Percentiles rank a stretch among this genome's conserved stretches.
These are phyloP conservation scores for Nannoperca australis DNA, from an alignment of 2,797 vertebrate genomes.

Conservation along the genomic window DNA sequence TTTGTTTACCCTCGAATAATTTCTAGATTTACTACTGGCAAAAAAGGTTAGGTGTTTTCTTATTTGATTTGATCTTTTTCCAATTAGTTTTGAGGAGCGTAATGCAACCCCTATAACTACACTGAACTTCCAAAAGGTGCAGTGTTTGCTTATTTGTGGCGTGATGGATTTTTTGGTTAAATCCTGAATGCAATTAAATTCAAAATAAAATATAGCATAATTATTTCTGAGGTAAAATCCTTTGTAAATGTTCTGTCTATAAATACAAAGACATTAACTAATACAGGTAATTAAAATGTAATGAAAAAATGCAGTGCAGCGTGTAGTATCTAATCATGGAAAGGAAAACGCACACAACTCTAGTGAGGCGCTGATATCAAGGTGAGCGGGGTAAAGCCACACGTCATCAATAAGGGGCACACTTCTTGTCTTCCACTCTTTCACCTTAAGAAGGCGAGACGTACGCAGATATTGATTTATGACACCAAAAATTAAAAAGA, in stretches of 20 bases:
- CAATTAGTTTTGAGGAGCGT: slow-evolving; percentile 64
- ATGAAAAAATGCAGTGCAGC: background rate
- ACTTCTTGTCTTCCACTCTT: background rate
- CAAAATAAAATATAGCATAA: slow-evolving; percentile 6
- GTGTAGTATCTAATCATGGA: background rate
- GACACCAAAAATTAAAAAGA: background rate
- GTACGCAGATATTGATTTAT: background rate
- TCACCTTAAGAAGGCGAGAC: background rate
- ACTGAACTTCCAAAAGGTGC: slow-evolving; percentile 15
- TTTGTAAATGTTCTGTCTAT: background rate
- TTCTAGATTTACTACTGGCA: slow-evolving; percentile 49
- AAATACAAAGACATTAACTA: background rate
- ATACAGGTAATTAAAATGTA: background rate
- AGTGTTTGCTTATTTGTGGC: slow-evolving; percentile 25
- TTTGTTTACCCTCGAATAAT: slow-evolving; percentile 80
- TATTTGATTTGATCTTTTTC: slow-evolving; percentile 61
- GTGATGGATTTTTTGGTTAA: background rate
- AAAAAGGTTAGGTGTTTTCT: slow-evolving; percentile 46
- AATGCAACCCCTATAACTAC: slow-evolving; percentile 6
- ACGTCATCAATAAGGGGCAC: no score
- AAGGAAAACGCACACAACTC: background rate
- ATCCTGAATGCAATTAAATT: slow-evolving; percentile 4
- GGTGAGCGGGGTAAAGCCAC: background rate
- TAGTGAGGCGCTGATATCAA: background rate
- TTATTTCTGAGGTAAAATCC: background rate